Evolutionary conservation across 2,888 invertebrate species (phyloP), one percentile per base, ranked within the genome.

Genomic region (Plutella xylostella): DNA sequence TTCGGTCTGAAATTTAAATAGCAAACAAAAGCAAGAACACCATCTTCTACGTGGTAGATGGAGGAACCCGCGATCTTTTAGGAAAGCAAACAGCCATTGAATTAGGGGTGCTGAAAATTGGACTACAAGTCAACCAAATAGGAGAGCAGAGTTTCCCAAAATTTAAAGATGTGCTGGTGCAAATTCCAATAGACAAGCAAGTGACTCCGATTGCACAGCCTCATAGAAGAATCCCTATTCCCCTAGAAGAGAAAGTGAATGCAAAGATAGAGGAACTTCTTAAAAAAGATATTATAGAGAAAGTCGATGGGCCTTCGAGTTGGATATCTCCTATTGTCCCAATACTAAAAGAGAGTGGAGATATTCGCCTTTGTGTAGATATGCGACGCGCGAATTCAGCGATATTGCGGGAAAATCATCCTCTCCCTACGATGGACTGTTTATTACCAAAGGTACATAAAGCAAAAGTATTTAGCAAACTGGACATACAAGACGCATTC

Each of bases 291-390:
- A 64, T 67, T 31, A 66, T 67, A 37, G 61, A 65, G 51, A 50
- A 48, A 40, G 63, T 67, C 9, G 49, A 46, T 15, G 58, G 54
- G 34, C 61, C 61, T 18, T 58, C 59, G 25, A 30, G 45, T 21
- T 69, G 67, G 63, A 59, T 66, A 31, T 61, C 64, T 15, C 64
- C 63, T 7, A 56, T 68, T 6, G 62, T 64, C 3, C 47, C 63
- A 20, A 57, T 60, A 14, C 55, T 61, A 33, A 63, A 64, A 45
- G 51, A 51, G 37, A 51, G 56, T 46, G 58, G 54, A 3, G 60
- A 59, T 22, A 56, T 68, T 21, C 47, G 63, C 11, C 52, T 69
- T 22, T 65, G 67, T 48, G 48, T 68, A 19, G 67, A 68, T 48
- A 68, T 68, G 59, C 49, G 61, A 7, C 48, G 60, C 43, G 60